Conservation (phyloP, 2,888 invertebrate species). For the Pilophorus perplexus region DNA sequence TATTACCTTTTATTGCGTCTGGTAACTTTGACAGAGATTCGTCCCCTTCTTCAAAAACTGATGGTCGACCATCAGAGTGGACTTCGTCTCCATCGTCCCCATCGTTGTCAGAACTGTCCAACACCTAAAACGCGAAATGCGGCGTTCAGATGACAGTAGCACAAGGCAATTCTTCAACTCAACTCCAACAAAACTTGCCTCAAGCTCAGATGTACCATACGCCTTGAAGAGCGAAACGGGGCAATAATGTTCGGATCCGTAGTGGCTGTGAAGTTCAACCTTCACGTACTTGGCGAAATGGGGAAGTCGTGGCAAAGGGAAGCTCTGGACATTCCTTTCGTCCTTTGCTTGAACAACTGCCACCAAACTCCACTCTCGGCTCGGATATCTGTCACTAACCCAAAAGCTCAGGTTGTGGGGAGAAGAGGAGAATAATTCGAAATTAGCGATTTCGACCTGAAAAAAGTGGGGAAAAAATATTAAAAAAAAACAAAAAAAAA, state of each 20-base stretch:
- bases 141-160: too few species aligned
- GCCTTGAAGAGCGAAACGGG: constrained; percentile 93
- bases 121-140: too few species aligned
- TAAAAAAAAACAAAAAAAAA: too few species aligned
- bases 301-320: constrained; percentile 70
- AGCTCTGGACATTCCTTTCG: constrained; percentile 81
- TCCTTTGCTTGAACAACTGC: constrained; percentile 86
- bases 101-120: constrained; percentile 48
- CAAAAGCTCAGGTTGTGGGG: constrained; percentile 87
- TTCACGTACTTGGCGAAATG: constrained; percentile 50
- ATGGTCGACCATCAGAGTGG: constrained; percentile 24
- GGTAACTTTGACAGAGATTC: constrained; percentile 4
- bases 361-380: constrained; percentile 85
- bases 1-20: neutral
- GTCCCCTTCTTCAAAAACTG: constrained; percentile 61
- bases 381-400: constrained; percentile 85
- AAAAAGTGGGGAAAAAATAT: too few species aligned
- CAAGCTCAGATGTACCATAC: constrained; percentile 89
- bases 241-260: constrained; percentile 96
- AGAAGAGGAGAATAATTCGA: constrained; percentile 95
- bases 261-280: constrained; percentile 83
- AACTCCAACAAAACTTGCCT: too few species aligned
- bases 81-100: constrained; percentile 37
- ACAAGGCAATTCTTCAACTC: too few species aligned
- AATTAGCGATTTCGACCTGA: constrained; percentile 88